Base-by-base conservation (phyloP, 2,888 invertebrate species). In the Tholera decimalis region DNA sequence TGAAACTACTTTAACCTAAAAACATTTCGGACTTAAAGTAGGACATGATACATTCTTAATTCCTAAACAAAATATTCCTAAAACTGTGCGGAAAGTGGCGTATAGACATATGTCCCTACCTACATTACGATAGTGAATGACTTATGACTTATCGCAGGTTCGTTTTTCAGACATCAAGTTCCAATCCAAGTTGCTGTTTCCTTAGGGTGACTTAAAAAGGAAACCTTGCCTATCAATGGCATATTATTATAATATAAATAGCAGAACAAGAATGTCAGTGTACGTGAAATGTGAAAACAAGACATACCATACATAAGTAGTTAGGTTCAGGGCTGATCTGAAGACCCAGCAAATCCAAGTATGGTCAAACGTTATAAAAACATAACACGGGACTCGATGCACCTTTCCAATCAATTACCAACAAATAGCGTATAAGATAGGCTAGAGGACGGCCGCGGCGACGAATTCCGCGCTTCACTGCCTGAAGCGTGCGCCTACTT, bases 331-430 rank as follows among this genome's bases (percentile, higher is more conserved):
- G 67, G 55, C 67, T 75, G 72, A 62, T 72, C 59, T 80, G 75
- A 75, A 77, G 76, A 80, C 77, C 78, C 66, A 68, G 83, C 73
- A 88, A 88, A 87, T 85, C 88, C 88, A 83, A 86, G 83, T 88
- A 88, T 81, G 89, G 89, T 79, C 64, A 81, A 77, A 75, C 73
- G 77, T 84, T 87, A 88, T 86, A 92, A 91, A 90, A 92, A 88
- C 83, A 82, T 86, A 83, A 84, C 83, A 79, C 84, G 83, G 84
- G 84, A 84, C 85, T 88, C 86, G 88, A 87, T 89, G 90, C 94
- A 94, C 93, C 94, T 94, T 94, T 93, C 88, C 93, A 93, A 94
- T 94, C 94, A 94, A 94, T 94, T 94, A 94, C 89, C 91, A 92
- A 93, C 94, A 94, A 94, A 94, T 92, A 91, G 93, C 92, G 89